These are phyloP conservation scores for Marisa cornuarietis DNA, from an alignment of 1,140 invertebrate genomes.

Conservation along the genomic window DNA sequence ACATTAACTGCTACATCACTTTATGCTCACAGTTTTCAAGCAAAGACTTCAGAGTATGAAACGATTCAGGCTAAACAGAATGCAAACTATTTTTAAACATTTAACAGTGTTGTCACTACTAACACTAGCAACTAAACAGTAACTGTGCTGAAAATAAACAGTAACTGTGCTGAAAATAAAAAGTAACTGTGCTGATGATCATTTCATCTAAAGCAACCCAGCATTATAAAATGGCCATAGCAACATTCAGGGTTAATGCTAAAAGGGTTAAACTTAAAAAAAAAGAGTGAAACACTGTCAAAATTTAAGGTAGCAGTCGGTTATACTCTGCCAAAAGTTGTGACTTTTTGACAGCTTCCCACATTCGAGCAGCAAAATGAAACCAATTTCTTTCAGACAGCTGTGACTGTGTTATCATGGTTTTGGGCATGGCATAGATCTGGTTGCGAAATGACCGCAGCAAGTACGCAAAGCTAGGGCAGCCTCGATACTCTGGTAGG, in stretches of 20 bases:
- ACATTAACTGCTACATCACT: too few species aligned
- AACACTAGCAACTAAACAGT: too few species aligned
- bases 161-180: too few species aligned
- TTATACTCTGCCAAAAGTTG: slow-evolving; percentile 84
- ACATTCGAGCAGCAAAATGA: slow-evolving; percentile 81
- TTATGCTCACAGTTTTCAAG: too few species aligned
- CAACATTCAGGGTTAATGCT: not conserved
- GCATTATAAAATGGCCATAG: not conserved
- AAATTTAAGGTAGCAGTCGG: slow-evolving; percentile 74
- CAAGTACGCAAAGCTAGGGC: slow-evolving; percentile 75
- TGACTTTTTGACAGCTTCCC: slow-evolving; percentile 85
- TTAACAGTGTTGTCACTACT: too few species aligned
- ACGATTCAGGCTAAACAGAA: too few species aligned
- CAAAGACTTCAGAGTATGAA: too few species aligned
- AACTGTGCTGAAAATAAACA: too few species aligned
- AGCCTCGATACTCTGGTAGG: slow-evolving; percentile 70
- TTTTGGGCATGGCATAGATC: slow-evolving; percentile 75
- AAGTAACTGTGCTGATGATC: too few species aligned
- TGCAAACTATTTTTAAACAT: too few species aligned
- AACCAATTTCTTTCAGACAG: slow-evolving; percentile 68
- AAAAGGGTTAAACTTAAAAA: not conserved
- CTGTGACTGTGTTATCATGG: slow-evolving; percentile 61
- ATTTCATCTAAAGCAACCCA: too few species aligned
- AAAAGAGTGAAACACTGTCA: not conserved
- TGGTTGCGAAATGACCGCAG: slow-evolving; percentile 75